Percentiles rank a stretch among this genome's conserved stretches.
Evolutionary conservation across 2,797 vertebrate genomes (phyloP).

Genomic region (Pseudomugil tenellus): DNA sequence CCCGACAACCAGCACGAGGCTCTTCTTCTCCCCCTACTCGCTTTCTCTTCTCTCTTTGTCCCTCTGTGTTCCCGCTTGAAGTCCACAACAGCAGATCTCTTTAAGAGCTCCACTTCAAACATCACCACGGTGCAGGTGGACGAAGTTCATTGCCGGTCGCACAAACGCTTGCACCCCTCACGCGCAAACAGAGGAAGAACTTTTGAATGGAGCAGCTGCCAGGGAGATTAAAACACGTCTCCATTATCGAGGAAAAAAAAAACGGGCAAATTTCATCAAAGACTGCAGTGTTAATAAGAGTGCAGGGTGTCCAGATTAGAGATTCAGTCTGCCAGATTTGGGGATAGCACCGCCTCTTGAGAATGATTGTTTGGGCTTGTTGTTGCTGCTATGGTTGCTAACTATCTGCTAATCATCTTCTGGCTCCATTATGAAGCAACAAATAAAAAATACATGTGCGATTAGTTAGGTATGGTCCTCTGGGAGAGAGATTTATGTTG

Average conservation of each 20-base stretch:
- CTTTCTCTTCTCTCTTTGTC: conserved; percentile 30
- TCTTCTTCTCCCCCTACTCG: conserved; percentile 19
- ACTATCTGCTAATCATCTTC: conserved; percentile 71
- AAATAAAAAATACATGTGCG: conserved; percentile 60
- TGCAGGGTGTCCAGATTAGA: conserved; percentile 79
- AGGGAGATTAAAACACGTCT: conserved; percentile 79
- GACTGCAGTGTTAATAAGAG: conserved; percentile 76
- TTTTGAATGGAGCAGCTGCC: conserved; percentile 84
- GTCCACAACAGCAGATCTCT: conserved; percentile 43
- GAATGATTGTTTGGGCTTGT: conserved; percentile 73
- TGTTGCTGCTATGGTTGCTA: conserved; percentile 73
- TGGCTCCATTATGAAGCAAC: conserved; percentile 53
- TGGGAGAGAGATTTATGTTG: conserved; percentile 30
- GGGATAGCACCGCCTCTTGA: conserved; percentile 55
- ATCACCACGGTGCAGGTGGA: conserved; percentile 70
- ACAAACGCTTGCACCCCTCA: conserved; percentile 28
- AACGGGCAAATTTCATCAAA: conserved; percentile 79
- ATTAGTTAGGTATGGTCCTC: conserved; percentile 57
- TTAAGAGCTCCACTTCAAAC: conserved; percentile 71
- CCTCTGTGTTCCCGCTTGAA: conserved; percentile 41
- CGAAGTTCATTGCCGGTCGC: conserved; percentile 48
- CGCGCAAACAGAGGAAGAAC: conserved; percentile 64
- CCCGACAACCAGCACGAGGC: conserved; percentile 2
- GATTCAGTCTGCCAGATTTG: conserved; percentile 64
- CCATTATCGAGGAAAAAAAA: conserved; percentile 69